Conservation (phyloP, 2,888 invertebrate species). For the Siphlonurus alternatus region DNA sequence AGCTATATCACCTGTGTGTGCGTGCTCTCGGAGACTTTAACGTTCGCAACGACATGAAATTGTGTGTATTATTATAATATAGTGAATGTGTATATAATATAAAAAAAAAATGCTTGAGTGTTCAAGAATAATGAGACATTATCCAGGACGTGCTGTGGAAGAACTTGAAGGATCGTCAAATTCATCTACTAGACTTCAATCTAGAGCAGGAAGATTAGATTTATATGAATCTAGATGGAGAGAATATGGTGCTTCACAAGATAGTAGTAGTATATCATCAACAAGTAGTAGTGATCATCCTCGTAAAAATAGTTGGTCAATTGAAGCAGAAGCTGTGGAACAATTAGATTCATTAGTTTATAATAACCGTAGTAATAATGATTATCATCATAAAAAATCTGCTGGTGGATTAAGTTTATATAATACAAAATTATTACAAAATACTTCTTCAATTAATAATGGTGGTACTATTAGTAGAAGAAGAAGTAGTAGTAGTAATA, state of each 20-base stretch:
- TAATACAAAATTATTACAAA: not conserved
- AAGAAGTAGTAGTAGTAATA: not conserved
- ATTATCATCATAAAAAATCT: not conserved
- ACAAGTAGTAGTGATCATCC: not conserved
- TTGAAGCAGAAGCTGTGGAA: not conserved
- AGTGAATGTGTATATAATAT: not conserved
- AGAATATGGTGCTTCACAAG: conserved; percentile 2
- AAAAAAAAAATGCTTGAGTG: not conserved
- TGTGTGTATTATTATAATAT: no score
- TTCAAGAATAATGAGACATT: conserved; percentile 6
- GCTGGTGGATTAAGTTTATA: not conserved
- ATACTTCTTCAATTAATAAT: not conserved
- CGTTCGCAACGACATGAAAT: not conserved
- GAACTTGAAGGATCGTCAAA: not conserved
- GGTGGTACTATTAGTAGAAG: not conserved
- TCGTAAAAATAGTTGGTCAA: not conserved
- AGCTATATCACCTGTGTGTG: not conserved
- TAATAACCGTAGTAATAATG: not conserved
- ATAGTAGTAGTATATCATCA: not conserved
- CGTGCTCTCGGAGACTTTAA: not conserved
- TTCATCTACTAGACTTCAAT: not conserved
- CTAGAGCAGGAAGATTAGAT: conserved; percentile 5
- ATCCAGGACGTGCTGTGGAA: conserved; percentile 8
- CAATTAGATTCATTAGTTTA: not conserved
- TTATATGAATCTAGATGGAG: conserved; percentile 8